These are phyloP conservation scores for Metridium senile DNA, from an alignment of 92 coral and sea anemone species.

Conservation along the genomic window DNA sequence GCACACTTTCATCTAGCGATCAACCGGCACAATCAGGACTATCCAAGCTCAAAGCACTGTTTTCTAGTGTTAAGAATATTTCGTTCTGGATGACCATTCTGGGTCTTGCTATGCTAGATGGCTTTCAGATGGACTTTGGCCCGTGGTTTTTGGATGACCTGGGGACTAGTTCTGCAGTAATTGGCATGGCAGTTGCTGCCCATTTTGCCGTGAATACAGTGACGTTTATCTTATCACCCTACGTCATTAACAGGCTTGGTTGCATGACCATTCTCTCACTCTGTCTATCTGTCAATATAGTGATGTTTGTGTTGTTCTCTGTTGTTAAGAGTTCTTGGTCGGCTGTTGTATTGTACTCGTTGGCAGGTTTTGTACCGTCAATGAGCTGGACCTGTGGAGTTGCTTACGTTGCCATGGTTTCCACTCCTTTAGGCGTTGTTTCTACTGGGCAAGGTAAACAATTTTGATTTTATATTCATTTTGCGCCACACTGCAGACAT, in stretches of 20 bases:
- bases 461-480: background rate
- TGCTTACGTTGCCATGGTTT: slow-evolving; percentile 44
- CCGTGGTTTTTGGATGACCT: slow-evolving; percentile 64
- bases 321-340: slow-evolving; percentile 37
- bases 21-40: background rate
- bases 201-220: slow-evolving; percentile 20
- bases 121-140: slow-evolving; percentile 46
- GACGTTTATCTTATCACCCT: slow-evolving; percentile 27
- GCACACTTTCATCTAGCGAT: too few species aligned
- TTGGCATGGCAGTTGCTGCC: slow-evolving; percentile 50
- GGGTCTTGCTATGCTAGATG: slow-evolving; percentile 33
- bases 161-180: slow-evolving; percentile 45
- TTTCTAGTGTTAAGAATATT: background rate
- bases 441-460: slow-evolving; percentile 46
- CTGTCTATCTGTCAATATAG: slow-evolving; percentile 13
- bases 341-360: slow-evolving; percentile 29
- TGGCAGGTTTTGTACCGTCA: slow-evolving; percentile 29
- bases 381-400: slow-evolving; percentile 43
- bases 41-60: background rate
- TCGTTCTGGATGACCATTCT: slow-evolving; percentile 14
- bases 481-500: too few species aligned
- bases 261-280: slow-evolving; percentile 7
- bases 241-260: slow-evolving; percentile 27
- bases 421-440: slow-evolving; percentile 37
- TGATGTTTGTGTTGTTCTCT: slow-evolving; percentile 25